Conservation (phyloP, 53 echinoderm and acorn worm genomes). For the Holothuria scabra region DNA sequence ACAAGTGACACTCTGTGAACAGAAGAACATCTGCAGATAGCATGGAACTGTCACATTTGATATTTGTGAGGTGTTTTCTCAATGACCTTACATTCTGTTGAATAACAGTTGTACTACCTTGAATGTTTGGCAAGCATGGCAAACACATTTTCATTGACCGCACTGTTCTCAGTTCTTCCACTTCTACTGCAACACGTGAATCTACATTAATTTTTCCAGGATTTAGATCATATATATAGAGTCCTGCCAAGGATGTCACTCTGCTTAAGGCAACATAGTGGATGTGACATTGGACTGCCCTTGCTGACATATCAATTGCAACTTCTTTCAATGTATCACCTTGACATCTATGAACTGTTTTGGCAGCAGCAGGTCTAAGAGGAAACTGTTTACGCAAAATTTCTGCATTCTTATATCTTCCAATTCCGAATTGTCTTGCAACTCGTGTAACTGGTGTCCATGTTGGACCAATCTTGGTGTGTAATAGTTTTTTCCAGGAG, state of each 20-base stretch:
- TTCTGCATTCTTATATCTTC: constrained; percentile 19
- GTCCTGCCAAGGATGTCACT: constrained; percentile 28
- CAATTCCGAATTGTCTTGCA: constrained; percentile 1
- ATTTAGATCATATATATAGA: constrained; percentile 16
- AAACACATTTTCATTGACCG: neutral
- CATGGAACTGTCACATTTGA: neutral
- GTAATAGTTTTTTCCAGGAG: neutral
- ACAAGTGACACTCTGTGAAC: constrained; percentile 37
- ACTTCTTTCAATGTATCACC: neutral
- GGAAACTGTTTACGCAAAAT: constrained; percentile 17
- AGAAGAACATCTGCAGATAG: constrained; percentile 39
- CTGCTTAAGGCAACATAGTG: constrained; percentile 35
- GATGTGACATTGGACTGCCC: constrained; percentile 1
- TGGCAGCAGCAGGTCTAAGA: constrained; percentile 28
- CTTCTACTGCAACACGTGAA: neutral
- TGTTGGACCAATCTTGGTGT: neutral
- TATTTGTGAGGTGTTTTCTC: neutral
- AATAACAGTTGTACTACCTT: neutral
- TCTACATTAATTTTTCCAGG: constrained; percentile 34
- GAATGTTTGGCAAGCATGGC: neutral
- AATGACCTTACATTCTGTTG: constrained; percentile 41
- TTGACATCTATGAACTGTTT: constrained; percentile 24
- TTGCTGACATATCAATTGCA: constrained; percentile 8
- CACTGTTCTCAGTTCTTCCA: constrained; percentile 1
- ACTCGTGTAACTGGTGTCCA: neutral